Conservation (phyloP, 1,140 invertebrate genomes). For the Euura lappo region DNA sequence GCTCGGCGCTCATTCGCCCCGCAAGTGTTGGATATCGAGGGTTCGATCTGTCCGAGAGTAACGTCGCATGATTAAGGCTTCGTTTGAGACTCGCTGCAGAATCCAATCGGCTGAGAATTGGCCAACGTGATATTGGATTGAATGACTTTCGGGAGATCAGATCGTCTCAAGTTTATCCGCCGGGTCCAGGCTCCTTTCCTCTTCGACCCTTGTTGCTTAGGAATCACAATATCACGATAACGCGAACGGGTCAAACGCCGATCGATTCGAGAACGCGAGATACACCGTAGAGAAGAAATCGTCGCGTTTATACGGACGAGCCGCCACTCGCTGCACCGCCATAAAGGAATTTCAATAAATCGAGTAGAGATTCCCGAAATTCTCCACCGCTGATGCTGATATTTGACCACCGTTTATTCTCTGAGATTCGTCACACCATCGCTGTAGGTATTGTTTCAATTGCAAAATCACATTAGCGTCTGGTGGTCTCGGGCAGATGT, state of each 20-base stretch:
- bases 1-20: not conserved
- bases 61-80: not conserved
- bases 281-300: not conserved
- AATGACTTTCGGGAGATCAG: not conserved
- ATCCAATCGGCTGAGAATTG: not conserved
- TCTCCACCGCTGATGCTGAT: not conserved
- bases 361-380: not conserved
- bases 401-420: not conserved
- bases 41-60: not conserved
- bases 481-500: too few relatives aligned
- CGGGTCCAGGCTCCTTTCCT: not conserved
- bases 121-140: not conserved
- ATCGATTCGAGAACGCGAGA: not conserved
- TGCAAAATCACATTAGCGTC: too few relatives aligned
- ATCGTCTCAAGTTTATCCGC: not conserved
- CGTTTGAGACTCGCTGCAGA: not conserved
- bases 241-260: not conserved
- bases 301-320: not conserved
- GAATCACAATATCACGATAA: not conserved
- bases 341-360: slow-evolving; percentile 1
- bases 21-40: not conserved
- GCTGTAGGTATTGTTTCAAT: too few relatives aligned
- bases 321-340: not conserved
- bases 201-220: not conserved
- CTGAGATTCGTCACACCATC: not conserved